Base-by-base conservation (phyloP, 2,888 invertebrate genomes). In the Drosophila neonasuta region DNA sequence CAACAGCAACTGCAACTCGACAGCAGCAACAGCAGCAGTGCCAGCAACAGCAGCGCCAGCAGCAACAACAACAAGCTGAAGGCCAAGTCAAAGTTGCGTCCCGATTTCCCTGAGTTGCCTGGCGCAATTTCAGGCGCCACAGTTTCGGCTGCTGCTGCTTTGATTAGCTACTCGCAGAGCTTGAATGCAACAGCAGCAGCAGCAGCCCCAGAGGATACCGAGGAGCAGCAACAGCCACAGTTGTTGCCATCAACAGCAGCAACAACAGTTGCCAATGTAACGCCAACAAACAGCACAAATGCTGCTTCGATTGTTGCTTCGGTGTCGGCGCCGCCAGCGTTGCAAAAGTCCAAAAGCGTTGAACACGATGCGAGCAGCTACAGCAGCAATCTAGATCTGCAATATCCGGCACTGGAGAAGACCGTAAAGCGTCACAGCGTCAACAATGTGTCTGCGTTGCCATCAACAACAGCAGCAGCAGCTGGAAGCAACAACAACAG, bases 361-460 rank as follows among this genome's bases (percentile, higher is more conserved):
- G 91, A 91, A 57, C 87, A 88, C 48, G 90, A 90, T 64, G 84
- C 60, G 42, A 49, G 69, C 58, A 64, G 70, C 46, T 86, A 88
- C 58, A 90, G 86, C 69, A 89, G 88, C 70, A 91, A 90, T 68
- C 65, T 89, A 65, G 89, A 89, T 66, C 77, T 88, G 42, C 92
- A 91, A 67, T 92, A 92, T 83, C 92, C 92, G 32, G 91, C 91
- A 46, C 77, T 92, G 20, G 91, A 91, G 72, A 91, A 91, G 83
- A 90, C 91, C 0, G 86, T 91, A 24, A 89, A 92, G 83, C 80
- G 89, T 55, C 90, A 90, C 76, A 90, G 87, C 67, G 77, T 88
- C 39, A 81, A 86, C 39, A 88, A 88, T 72, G 82, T 87, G 10
- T 73, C 36, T 4, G 11, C 79, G 50, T 30, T 70, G 60, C 42